Conservation (phyloP, 2,113 vertebrate genomes). For the Gavia stellata region DNA sequence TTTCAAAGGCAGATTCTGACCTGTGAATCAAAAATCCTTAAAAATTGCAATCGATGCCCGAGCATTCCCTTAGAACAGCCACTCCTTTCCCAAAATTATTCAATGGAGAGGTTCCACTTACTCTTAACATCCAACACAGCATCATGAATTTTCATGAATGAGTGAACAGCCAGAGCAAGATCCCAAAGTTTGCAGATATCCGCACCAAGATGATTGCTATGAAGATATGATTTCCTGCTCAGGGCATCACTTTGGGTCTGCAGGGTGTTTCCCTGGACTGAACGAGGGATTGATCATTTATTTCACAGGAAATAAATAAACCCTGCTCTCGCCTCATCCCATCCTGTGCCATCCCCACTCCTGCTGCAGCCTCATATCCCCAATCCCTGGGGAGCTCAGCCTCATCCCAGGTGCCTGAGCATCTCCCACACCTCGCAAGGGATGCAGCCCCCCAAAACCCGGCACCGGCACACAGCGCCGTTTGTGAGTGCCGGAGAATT, state of each 20-base stretch:
- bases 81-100: neutral
- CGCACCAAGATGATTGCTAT: neutral
- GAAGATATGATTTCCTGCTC: neutral
- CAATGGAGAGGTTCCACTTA: neutral
- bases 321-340: neutral
- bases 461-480: accelerated
- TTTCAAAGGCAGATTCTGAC: neutral
- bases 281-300: neutral
- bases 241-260: neutral
- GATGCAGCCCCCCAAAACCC: neutral
- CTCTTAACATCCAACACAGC: neutral
- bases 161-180: neutral
- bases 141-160: conserved; percentile 16
- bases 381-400: neutral
- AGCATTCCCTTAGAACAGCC: neutral
- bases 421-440: neutral
- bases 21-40: neutral
- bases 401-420: neutral
- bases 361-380: neutral
- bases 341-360: accelerated
- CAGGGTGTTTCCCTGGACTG: neutral
- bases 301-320: neutral
- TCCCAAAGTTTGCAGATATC: neutral
- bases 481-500: too few relatives aligned
- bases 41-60: neutral